A percentile compares a stretch with the other conserved stretches of the same genome.
phyloP scores from a whole-genome alignment of 2,113 vertebrate genomes.

The Lampris megalopsis region DNA sequence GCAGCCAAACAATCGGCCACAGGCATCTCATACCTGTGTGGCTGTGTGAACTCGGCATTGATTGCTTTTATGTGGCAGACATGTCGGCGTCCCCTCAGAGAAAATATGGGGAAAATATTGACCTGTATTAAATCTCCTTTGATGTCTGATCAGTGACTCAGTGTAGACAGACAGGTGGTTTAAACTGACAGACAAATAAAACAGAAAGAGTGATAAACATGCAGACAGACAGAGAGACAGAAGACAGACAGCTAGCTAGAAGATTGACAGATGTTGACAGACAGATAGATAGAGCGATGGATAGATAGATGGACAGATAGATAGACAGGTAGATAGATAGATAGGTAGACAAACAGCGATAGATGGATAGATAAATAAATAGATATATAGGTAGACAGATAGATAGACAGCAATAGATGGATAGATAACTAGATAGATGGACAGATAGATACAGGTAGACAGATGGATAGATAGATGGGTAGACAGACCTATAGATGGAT shows the following conservation, averaged over 20 bases:
- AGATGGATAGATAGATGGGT: constrained; percentile 9
- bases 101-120: constrained; percentile 35
- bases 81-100: constrained; percentile 48
- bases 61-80: constrained; percentile 34
- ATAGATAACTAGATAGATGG: constrained; percentile 1
- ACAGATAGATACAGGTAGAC: constrained; percentile 29
- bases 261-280: background rate
- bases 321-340: background rate
- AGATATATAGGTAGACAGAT: constrained; percentile 8
- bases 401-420: background rate
- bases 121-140: constrained; percentile 57
- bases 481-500: background rate
- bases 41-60: constrained; percentile 42
- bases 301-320: constrained; percentile 12
- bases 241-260: constrained; percentile 4
- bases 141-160: constrained; percentile 51
- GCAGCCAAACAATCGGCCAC: constrained; percentile 54
- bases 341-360: constrained; percentile 3
- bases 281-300: background rate
- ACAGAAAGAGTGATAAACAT: background rate
- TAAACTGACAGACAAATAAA: constrained; percentile 26
- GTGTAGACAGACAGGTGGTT: constrained; percentile 23
- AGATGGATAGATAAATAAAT: background rate
- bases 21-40: constrained; percentile 22
- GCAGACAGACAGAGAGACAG: background rate